phyloP scores from a whole-genome alignment of 2,888 invertebrate species.

The Melieria omissa region DNA sequence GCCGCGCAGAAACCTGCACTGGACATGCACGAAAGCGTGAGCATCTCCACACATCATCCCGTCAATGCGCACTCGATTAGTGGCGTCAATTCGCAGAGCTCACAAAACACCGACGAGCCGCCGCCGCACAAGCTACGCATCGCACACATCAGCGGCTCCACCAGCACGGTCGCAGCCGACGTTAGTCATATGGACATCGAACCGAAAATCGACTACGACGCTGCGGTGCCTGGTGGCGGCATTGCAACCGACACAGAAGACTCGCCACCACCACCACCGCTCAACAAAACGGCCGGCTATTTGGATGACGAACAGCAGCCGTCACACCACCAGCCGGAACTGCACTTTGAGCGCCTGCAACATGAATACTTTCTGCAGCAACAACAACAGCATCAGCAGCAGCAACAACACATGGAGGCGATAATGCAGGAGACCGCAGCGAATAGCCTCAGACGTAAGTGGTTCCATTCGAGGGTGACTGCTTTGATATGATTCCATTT shows the following conservation, averaged over 20 bases:
- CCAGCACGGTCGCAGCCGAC: not conserved
- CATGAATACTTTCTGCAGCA: constrained; percentile 55
- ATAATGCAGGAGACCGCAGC: constrained; percentile 54
- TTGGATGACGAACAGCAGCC: constrained; percentile 50
- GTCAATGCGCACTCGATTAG: constrained; percentile 28
- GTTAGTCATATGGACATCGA: constrained; percentile 42
- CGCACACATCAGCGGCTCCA: constrained; percentile 34
- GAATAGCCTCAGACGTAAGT: constrained; percentile 59
- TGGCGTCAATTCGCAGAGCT: constrained; percentile 46
- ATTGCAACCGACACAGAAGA: constrained; percentile 13
- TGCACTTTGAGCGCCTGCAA: constrained; percentile 47
- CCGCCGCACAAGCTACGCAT: constrained; percentile 45
- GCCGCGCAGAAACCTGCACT: constrained; percentile 45
- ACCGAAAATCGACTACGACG: constrained; percentile 49
- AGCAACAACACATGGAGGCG: constrained; percentile 56
- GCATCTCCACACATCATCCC: constrained; percentile 38
- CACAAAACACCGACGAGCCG: constrained; percentile 43
- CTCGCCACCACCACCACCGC: constrained; percentile 14
- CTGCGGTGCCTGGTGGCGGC: constrained; percentile 13
- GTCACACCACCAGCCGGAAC: constrained; percentile 47
- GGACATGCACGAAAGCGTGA: constrained; percentile 44
- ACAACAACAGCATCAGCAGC: constrained; percentile 50
- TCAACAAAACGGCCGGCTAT: constrained; percentile 11
- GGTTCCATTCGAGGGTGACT: not conserved
- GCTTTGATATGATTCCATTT: not conserved